Evolutionary conservation across 1,140 invertebrate genomes (phyloP).

Genomic region (Penaeus indicus): DNA sequence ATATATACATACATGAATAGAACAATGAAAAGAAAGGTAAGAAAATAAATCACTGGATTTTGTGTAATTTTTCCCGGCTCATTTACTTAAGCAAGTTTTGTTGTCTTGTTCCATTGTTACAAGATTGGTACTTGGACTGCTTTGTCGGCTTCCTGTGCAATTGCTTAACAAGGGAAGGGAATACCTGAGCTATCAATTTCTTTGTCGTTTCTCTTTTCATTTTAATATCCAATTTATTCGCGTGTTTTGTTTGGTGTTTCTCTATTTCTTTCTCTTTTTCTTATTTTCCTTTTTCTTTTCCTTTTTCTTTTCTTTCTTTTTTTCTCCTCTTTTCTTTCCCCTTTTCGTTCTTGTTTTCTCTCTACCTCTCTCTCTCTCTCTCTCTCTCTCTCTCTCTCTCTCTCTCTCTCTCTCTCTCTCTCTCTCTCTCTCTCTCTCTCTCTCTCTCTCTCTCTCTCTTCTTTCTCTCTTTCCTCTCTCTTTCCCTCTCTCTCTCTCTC

Average conservation of each 20-base stretch:
- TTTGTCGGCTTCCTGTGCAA: too few relatives aligned
- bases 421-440: conserved; percentile 16
- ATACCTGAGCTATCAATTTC: background rate
- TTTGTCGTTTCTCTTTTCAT: background rate
- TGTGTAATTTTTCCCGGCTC: too few relatives aligned
- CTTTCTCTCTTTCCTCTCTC: too few relatives aligned
- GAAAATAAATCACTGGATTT: too few relatives aligned
- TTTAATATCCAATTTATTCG: too few relatives aligned
- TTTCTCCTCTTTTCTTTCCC: background rate
- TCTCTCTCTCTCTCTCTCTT: background rate
- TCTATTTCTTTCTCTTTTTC: too few relatives aligned
- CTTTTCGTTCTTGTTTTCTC: background rate
- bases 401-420: conserved; percentile 14
- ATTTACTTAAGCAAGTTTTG: too few relatives aligned
- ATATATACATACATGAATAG: background rate
- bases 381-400: conserved; percentile 16
- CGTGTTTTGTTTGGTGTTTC: too few relatives aligned
- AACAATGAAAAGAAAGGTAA: too few relatives aligned
- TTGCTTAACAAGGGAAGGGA: conserved; percentile 2
- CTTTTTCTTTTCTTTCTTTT: background rate
- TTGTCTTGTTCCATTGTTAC: too few relatives aligned
- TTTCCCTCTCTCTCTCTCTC: background rate
- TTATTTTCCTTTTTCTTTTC: too few relatives aligned
- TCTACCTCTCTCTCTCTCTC: background rate
- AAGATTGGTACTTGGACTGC: too few relatives aligned